Conservation (phyloP, 1,140 invertebrate species). For the Meteorus sp. region DNA sequence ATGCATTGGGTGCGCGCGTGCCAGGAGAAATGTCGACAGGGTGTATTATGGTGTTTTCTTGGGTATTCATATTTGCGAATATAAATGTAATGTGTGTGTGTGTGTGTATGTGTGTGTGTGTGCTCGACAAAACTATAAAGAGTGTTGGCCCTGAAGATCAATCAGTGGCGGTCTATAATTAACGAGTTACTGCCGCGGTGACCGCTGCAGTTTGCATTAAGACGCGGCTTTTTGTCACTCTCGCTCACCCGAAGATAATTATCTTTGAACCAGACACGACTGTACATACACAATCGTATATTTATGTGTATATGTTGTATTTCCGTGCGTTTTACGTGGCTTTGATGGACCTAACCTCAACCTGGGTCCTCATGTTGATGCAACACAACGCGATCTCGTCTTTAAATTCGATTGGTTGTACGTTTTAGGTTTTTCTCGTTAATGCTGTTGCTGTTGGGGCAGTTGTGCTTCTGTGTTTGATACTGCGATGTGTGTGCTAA, state of each 20-base stretch:
- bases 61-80: too few relatives aligned
- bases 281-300: background rate
- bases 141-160: slow-evolving; percentile 55
- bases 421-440: slow-evolving; percentile 36
- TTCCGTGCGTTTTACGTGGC: too few relatives aligned
- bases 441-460: slow-evolving; percentile 23
- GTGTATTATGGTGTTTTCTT: slow-evolving; percentile 28
- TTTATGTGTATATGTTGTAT: too few relatives aligned
- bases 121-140: too few relatives aligned
- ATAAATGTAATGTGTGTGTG: too few relatives aligned
- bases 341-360: too few relatives aligned
- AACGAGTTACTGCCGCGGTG: slow-evolving; percentile 48
- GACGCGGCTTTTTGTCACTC: slow-evolving; percentile 57
- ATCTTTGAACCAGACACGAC: slow-evolving; percentile 26
- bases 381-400: background rate
- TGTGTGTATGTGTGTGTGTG: slow-evolving; percentile 25
- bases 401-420: slow-evolving; percentile 50
- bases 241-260: slow-evolving; percentile 46
- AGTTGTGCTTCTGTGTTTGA: background rate
- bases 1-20: too few relatives aligned
- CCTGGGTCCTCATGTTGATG: background rate
- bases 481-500: background rate
- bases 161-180: slow-evolving; percentile 58
- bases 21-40: slow-evolving; percentile 47
- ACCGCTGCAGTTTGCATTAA: slow-evolving; percentile 51